Conservation (phyloP, 2,888 invertebrate species). For the Lepidocyrtoides sp. region DNA sequence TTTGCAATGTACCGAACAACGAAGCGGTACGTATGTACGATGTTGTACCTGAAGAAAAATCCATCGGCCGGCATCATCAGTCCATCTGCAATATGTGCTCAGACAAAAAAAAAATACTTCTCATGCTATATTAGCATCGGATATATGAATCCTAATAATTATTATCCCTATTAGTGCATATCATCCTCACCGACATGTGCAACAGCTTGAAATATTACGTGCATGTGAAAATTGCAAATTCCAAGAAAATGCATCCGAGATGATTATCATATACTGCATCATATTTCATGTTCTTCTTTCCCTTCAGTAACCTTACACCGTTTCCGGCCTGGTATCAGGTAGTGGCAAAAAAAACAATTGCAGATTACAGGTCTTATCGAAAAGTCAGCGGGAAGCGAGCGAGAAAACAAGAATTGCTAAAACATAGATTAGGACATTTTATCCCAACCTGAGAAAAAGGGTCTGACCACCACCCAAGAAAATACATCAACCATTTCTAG, state of each 20-base stretch:
- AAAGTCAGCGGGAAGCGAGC: not conserved
- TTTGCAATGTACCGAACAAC: not conserved
- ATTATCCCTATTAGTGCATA: constrained; percentile 21
- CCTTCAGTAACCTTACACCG: not conserved
- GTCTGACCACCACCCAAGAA: constrained; percentile 11
- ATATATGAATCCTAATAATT: not conserved
- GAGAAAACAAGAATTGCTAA: not conserved
- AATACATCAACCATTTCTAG: not conserved
- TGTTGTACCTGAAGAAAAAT: too few species aligned
- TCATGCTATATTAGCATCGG: not conserved
- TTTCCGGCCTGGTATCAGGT: constrained; percentile 58
- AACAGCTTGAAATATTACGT: not conserved
- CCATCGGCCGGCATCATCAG: too few species aligned
- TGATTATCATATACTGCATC: constrained; percentile 41
- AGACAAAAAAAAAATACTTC: not conserved
- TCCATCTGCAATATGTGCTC: constrained; percentile 47
- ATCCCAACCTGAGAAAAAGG: constrained; percentile 16
- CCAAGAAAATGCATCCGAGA: constrained; percentile 69
- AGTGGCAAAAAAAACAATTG: not conserved
- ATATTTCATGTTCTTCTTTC: constrained; percentile 51
- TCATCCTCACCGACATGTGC: not conserved
- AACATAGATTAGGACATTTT: not conserved
- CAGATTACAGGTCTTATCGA: not conserved
- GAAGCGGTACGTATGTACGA: not conserved
- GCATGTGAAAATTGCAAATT: constrained; percentile 52